These are phyloP conservation scores for Heliconius hewitsoni DNA, from an alignment of 1,140 invertebrate species.

Conservation along the genomic window DNA sequence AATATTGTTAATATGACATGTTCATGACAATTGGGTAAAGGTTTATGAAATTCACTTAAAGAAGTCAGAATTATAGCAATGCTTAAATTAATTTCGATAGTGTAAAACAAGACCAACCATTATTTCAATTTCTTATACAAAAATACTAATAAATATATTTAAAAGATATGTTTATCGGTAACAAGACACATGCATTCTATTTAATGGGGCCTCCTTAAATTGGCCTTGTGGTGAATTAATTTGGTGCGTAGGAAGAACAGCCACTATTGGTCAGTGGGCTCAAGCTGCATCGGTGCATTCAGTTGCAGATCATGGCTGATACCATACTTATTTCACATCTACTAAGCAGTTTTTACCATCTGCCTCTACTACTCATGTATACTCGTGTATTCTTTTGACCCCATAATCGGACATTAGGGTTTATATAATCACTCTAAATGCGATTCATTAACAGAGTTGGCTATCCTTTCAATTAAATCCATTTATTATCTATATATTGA, in stretches of 20 bases:
- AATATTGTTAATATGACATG: neutral
- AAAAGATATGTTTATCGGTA: constrained; percentile 24
- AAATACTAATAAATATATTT: constrained; percentile 11
- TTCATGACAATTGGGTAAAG: no score
- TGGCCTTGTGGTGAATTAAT: constrained; percentile 61
- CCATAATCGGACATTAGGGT: constrained; percentile 16
- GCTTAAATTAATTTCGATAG: neutral
- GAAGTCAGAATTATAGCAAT: no score
- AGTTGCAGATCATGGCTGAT: constrained; percentile 73
- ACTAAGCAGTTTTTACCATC: constrained; percentile 59
- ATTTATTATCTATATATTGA: neutral
- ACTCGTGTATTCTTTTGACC: constrained; percentile 13
- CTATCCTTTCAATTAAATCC: neutral
- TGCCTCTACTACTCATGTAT: constrained; percentile 44
- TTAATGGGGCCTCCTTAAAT: constrained; percentile 46
- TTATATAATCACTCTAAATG: neutral
- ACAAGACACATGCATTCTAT: constrained; percentile 16
- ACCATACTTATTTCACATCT: constrained; percentile 56
- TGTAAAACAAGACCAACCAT: neutral
- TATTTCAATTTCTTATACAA: neutral
- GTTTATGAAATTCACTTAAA: no score
- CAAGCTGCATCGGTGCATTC: constrained; percentile 65
- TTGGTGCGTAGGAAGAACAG: constrained; percentile 41
- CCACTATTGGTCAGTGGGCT: constrained; percentile 55
- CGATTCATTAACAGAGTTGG: neutral